Evolutionary conservation across 2,888 invertebrate species (phyloP).

Genomic region (Lobophora halterata): DNA sequence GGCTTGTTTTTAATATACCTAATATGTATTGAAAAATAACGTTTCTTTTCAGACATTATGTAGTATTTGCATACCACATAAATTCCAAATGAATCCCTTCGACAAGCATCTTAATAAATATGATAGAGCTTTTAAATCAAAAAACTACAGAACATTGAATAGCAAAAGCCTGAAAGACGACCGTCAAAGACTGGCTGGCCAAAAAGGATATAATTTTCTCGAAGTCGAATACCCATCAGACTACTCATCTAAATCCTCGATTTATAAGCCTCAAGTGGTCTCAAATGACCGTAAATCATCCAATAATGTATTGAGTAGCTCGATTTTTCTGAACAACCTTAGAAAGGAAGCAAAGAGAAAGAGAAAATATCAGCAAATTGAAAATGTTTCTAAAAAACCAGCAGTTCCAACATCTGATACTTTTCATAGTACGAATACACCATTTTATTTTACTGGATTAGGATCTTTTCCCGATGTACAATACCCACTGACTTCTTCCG

Average conservation of each 20-base stretch:
- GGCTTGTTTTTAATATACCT: no score
- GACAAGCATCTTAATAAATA: constrained; percentile 12
- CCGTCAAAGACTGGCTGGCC: constrained; percentile 25
- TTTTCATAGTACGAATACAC: constrained; percentile 16
- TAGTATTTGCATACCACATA: constrained; percentile 38
- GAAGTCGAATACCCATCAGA: constrained; percentile 45
- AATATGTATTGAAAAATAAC: background rate
- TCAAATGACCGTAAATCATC: constrained; percentile 9
- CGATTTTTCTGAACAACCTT: constrained; percentile 26
- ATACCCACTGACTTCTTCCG: constrained; percentile 54
- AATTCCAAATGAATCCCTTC: constrained; percentile 25
- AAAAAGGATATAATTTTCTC: constrained; percentile 46
- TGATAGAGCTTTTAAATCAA: constrained; percentile 1
- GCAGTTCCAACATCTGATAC: background rate
- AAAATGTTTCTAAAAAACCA: constrained; percentile 8
- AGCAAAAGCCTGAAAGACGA: constrained; percentile 21
- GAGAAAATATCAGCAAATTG: constrained; percentile 28
- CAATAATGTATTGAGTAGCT: constrained; percentile 12
- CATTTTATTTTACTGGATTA: constrained; percentile 32
- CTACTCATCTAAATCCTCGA: constrained; percentile 16
- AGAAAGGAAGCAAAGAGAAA: constrained; percentile 38
- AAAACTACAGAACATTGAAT: constrained; percentile 7
- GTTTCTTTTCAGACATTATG: constrained; percentile 42
- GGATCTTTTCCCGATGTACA: constrained; percentile 58
- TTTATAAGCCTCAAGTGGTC: constrained; percentile 12